phyloP scores from a whole-genome alignment of 2,797 vertebrate species.

The Acrossocheilus fasciatus region DNA sequence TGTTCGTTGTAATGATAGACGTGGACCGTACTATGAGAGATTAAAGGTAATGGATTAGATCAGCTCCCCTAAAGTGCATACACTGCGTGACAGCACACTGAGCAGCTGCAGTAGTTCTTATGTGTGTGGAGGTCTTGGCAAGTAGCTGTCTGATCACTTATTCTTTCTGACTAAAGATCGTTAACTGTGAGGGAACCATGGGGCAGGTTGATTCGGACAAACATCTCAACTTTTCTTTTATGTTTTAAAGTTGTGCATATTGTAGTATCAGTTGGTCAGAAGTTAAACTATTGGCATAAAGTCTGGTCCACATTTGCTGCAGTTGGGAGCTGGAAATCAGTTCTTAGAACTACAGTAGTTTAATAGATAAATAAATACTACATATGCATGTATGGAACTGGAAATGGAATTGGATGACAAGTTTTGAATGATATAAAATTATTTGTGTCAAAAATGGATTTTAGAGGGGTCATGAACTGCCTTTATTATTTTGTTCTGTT shows the following conservation, averaged over 20 bases:
- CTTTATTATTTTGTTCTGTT: no score
- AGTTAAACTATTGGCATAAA: not conserved
- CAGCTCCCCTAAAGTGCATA: constrained; percentile 30
- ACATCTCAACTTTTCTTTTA: not conserved
- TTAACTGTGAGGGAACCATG: not conserved
- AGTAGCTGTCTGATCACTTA: constrained; percentile 13
- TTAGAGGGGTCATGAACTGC: no score
- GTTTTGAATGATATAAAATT: not conserved
- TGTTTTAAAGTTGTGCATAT: not conserved
- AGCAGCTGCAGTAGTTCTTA: not conserved
- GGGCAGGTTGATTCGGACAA: not conserved
- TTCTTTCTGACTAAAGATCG: constrained; percentile 6
- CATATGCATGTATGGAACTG: not conserved
- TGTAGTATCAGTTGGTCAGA: not conserved
- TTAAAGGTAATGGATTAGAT: constrained; percentile 71
- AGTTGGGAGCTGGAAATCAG: not conserved
- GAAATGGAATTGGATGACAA: not conserved
- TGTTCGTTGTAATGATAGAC: constrained; percentile 35
- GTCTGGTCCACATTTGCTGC: not conserved
- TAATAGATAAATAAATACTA: not conserved
- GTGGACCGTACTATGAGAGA: constrained; percentile 64
- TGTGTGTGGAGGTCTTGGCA: not conserved
- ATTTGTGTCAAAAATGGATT: not conserved
- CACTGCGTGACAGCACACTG: not conserved
- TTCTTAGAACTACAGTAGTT: not conserved